Conservation (phyloP, 2,797 vertebrate species). For the Enoplosus armatus region DNA sequence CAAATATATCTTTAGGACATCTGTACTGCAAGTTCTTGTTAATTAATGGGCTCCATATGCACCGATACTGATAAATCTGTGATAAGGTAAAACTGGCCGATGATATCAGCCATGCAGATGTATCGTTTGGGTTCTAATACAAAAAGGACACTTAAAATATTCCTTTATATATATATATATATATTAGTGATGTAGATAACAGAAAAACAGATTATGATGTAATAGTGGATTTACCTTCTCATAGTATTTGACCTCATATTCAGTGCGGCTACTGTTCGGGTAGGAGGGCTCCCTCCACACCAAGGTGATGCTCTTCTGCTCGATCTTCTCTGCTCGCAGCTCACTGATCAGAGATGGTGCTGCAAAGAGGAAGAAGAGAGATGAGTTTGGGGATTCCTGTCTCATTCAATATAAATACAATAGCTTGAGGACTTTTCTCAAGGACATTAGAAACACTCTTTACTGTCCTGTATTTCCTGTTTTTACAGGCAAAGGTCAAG, state of each 20-base stretch:
- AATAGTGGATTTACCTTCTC: slow-evolving; percentile 89
- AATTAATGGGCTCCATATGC: too few species aligned
- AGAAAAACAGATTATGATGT: background rate
- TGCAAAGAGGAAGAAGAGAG: slow-evolving; percentile 61
- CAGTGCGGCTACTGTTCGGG: slow-evolving; percentile 87
- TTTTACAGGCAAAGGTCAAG: slow-evolving; percentile 29
- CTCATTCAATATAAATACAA: slow-evolving; percentile 34
- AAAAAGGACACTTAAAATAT: background rate
- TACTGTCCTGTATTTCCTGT: slow-evolving; percentile 10
- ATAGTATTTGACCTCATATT: slow-evolving; percentile 95
- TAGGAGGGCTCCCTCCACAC: slow-evolving; percentile 89
- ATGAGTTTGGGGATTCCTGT: slow-evolving; percentile 20
- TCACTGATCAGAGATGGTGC: slow-evolving; percentile 87
- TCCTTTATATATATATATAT: too few species aligned
- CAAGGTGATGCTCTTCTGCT: slow-evolving; percentile 92
- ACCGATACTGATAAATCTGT: background rate
- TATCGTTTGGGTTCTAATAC: background rate
- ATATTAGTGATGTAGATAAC: background rate
- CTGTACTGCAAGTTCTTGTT: background rate
- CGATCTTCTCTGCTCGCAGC: slow-evolving; percentile 90
- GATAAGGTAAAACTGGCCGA: background rate
- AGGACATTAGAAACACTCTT: slow-evolving; percentile 11
- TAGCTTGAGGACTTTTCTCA: slow-evolving; percentile 2
- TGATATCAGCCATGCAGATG: background rate
- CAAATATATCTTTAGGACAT: background rate